Base-by-base conservation (phyloP, 2,797 vertebrate species). In the Malurus splendens region DNA sequence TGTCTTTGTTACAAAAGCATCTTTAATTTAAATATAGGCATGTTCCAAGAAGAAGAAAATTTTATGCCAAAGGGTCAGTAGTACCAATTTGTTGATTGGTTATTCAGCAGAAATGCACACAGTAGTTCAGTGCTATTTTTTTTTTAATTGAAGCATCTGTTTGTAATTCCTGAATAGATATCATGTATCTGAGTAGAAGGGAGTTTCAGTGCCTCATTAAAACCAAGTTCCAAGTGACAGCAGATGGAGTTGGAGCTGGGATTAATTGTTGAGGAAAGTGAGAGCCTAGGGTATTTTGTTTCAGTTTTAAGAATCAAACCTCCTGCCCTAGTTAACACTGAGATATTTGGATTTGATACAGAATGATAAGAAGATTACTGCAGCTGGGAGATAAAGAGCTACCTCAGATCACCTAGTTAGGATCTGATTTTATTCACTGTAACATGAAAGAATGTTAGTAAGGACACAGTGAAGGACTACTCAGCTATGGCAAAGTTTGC, bases 201-300 rank as follows among this genome's bases (percentile, higher is more conserved):
- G 56, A 28, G 73, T 80, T 82, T 57, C 65, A 68, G 36, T 79
- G 50, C 36, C 50, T 91, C 17, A 2, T 82, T 85, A 72, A 85
- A 90, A 11, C 51, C 70, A 65, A 86, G 42, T 75, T 92, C 66
- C 59, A 75, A 85, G 66, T 52, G 32, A 57, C 33, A 78, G 70
- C 82, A 94, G 87, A 83, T 89, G 73, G 80, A 92, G 51, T 47
- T 80, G 38, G 56, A 91, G 18, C 59, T 80, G 64, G 78, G 79
- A 84, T 86, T 93, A 92, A 70, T 52, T 68, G 62, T 68, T 47
- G 32, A 87, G 24, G 19, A 74, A 91, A 89, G 60, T 41, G 72
- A 88, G 64, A 86, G 30, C 38, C 30, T 9, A 41, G 8, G 7
- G 61, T 45, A 48, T 52, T 84, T 77, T 28, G 6, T 92, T 90